Evolutionary conservation across 2,888 invertebrate genomes (phyloP).

Genomic region (Tetropium fuscum): DNA sequence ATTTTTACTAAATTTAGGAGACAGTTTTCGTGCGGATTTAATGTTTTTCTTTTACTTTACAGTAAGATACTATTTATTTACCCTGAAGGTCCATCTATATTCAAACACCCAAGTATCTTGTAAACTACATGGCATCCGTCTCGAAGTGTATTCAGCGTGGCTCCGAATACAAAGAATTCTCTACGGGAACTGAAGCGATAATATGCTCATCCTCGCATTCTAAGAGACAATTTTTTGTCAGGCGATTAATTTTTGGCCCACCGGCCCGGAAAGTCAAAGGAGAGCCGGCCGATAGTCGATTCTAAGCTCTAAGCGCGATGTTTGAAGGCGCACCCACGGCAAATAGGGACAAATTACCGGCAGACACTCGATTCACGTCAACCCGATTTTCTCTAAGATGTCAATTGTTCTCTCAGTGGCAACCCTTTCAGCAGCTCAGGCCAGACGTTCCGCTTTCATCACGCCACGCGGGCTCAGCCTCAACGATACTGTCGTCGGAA

Average conservation of each 20-base stretch:
- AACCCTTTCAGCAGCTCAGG: conserved; percentile 50
- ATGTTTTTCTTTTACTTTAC: too few relatives aligned
- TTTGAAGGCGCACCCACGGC: conserved; percentile 39
- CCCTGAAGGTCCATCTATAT: too few relatives aligned
- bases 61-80: too few relatives aligned
- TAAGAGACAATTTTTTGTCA: conserved; percentile 51
- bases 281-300: conserved; percentile 52
- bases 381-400: conserved; percentile 43
- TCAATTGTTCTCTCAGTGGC: conserved; percentile 42
- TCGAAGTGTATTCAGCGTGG: too few relatives aligned
- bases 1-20: too few relatives aligned
- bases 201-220: conserved; percentile 49
- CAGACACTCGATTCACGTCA: conserved; percentile 46
- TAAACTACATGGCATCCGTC: too few relatives aligned
- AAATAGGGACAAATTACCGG: conserved; percentile 39
- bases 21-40: too few relatives aligned
- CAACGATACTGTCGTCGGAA: too few relatives aligned
- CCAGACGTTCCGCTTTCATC: background rate
- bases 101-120: too few relatives aligned
- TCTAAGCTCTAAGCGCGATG: conserved; percentile 40
- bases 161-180: conserved; percentile 7
- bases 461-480: too few relatives aligned
- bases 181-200: conserved; percentile 34
- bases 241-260: conserved; percentile 53
- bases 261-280: conserved; percentile 65